Evolutionary conservation across 1,140 invertebrate species (phyloP), one percentile per base, ranked within the genome.

Genomic region (Panulirus ornatus): DNA sequence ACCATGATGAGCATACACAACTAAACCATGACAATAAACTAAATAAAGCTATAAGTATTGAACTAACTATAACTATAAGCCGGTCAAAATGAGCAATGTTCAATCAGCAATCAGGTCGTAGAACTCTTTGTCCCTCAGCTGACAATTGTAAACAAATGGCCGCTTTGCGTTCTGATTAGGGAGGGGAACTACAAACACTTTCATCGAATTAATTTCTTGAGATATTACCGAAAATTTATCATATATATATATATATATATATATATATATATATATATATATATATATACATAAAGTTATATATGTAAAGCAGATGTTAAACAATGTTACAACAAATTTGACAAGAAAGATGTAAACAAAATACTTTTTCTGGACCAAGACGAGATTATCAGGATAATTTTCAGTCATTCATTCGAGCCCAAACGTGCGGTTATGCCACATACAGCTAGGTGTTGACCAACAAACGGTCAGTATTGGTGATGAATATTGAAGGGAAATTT

Each of bases 221-320:
- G 51, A 9, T 58, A 58, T 22, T 58, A 9, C 9, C 22, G 22
- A 9, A 22, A 58, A 22, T 58, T 58, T 14, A 9, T 14, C 22
- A 58, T 58, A 58, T 58, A 58, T 58, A 58, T 58, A 58, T 58
- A 58, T 58, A 58, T 58, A 58, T 58, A 58, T 58, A 58, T 58
- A 58, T 58, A 58, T 58, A 58, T 58, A 58, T 58, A 58, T 58
- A 58, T 58, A 58, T 58, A 58, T 58, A 58, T 58, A 58, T 58
- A 58, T 58, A 58, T 58, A 58, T 58, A 58, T 58, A 58, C 51
- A 22, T 9, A 58, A 58, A 58, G 22, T 14, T 58, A 58, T 14
- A 11, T 14, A 58, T 58, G 9, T 14, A 58, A 58, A 58, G 22
- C 9, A 58, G 9, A 22, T 22, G 9, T 58, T 22, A 58, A 11